Base-by-base conservation (phyloP, 2,797 vertebrate species). In the Miichthys miiuy region DNA sequence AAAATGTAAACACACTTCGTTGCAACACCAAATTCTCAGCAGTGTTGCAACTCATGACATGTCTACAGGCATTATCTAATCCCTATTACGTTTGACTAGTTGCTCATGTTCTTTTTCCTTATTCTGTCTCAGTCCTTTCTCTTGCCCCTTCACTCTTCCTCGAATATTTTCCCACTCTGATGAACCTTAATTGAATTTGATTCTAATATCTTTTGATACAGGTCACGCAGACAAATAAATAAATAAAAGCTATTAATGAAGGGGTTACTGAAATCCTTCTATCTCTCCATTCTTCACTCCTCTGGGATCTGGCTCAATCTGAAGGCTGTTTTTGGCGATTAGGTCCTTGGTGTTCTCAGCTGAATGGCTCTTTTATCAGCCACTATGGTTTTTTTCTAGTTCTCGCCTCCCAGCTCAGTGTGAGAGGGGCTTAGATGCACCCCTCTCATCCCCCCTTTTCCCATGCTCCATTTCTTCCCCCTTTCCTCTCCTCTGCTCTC, bases 331-430 rank as follows among this genome's bases (percentile, higher is more conserved):
- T 94, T 93, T 93, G 82, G 74, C 61, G 83, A 94, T 95, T 92
- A 92, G 89, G 87, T 91, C 91, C 89, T 93, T 85, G 90, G 88
- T 92, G 91, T 94, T 93, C 87, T 91, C 77, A 87, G 89, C 83
- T 93, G 86, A 95, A 93, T 91, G 91, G 84, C 87, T 93, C 89
- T 91, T 94, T 94, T 93, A 94, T 94, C 89, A 89, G 71, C 42
- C 72, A 81, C 89, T 25, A 46, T 81, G 81, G 56, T 65, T 77
- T 90, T 92, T 90, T 90, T 79, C 67, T 72, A 75, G 73, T 82
- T 66, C 50, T 82, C 48, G 68, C 80, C 84, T 88, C 81, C 85
- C 80, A 81, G 85, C 57, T 86, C 83, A 89, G 78, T 83, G 79
- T 74, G 82, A 84, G 81, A 80, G 62, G 79, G 70, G 70, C 65